phyloP scores from a whole-genome alignment of 2,113 vertebrate genomes.

The Benitochromis conjunctus region DNA sequence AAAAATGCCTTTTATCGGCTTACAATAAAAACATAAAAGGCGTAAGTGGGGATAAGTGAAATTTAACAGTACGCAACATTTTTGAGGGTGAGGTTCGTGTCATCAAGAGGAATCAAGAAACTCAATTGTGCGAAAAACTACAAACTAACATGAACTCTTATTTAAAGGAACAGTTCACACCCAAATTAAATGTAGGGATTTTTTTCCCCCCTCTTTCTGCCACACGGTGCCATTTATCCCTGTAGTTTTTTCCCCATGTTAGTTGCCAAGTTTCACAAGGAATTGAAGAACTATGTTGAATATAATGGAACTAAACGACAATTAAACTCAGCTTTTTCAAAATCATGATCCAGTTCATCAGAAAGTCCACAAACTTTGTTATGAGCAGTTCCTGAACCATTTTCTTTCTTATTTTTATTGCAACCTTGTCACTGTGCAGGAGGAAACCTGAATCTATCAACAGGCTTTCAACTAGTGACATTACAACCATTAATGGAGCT shows the following conservation, averaged over 20 bases:
- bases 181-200: neutral
- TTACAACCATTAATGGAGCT: neutral
- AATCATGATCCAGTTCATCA: neutral
- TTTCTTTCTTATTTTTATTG: neutral
- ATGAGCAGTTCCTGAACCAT: neutral
- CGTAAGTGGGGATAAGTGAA: neutral
- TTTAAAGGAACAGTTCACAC: neutral
- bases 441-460: neutral
- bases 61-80: neutral
- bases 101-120: neutral
- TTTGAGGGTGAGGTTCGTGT: neutral
- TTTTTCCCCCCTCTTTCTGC: fast-evolving
- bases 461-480: neutral
- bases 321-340: neutral
- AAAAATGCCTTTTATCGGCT: neutral
- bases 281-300: neutral
- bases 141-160: neutral
- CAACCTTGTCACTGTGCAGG: neutral
- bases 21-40: slow-evolving; percentile 28
- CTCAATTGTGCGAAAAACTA: neutral
- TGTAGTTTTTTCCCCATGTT: neutral
- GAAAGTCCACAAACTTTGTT: neutral
- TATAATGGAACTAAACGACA: neutral
- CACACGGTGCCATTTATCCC: neutral
- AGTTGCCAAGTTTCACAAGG: neutral